Percentiles rank a stretch among this genome's conserved stretches.
phyloP scores from a whole-genome alignment of 1,140 invertebrate genomes.

The Leptopilina boulardi region DNA sequence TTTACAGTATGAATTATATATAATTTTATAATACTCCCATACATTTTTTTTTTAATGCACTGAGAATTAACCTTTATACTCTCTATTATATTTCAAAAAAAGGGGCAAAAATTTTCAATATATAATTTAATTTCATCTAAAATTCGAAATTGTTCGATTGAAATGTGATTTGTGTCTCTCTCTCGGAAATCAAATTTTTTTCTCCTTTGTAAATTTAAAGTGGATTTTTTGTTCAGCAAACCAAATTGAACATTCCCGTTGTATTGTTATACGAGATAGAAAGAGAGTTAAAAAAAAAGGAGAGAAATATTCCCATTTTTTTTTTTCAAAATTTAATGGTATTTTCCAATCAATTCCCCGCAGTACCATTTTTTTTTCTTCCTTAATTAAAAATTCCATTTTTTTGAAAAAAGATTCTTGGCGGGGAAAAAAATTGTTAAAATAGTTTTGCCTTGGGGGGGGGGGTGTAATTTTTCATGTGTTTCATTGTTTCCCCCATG shows the following conservation, averaged over 20 bases:
- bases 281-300: too few species aligned
- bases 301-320: not conserved
- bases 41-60: not conserved
- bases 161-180: too few species aligned
- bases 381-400: not conserved
- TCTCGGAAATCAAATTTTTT: too few species aligned
- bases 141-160: too few species aligned
- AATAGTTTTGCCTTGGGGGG: too few species aligned
- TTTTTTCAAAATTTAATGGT: not conserved
- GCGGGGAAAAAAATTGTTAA: not conserved
- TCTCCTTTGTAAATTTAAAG: too few species aligned
- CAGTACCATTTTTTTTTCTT: not conserved
- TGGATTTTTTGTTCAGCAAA: too few species aligned
- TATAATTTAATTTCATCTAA: not conserved
- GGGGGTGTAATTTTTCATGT: not conserved
- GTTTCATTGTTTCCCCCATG: not conserved
- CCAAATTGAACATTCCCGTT: not conserved
- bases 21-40: not conserved
- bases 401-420: not conserved
- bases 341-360: conserved; percentile 2
- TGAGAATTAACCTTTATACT: not conserved
- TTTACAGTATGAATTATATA: not conserved
- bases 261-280: not conserved
- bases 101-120: not conserved
- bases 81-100: not conserved